Evolutionary conservation across 2,797 vertebrate species (phyloP).

Genomic region (Ptychobarbus kaznakovi): DNA sequence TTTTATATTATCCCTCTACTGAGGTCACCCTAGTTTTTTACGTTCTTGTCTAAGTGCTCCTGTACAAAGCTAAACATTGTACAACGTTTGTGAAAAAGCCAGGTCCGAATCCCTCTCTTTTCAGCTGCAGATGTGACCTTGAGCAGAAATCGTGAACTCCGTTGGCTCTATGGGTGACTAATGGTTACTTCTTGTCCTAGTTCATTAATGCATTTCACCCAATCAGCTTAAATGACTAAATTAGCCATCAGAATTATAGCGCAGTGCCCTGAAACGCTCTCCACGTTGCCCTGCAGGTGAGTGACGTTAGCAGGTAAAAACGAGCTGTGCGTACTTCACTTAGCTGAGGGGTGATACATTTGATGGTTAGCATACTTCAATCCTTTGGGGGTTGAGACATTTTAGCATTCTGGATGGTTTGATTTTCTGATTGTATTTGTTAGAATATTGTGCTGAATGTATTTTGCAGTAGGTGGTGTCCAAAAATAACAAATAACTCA

Average conservation of each 20-base stretch:
- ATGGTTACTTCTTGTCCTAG: constrained; percentile 25
- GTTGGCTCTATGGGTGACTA: constrained; percentile 30
- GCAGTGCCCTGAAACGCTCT: neutral
- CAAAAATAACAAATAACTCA: constrained; percentile 7
- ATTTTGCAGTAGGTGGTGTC: constrained; percentile 9
- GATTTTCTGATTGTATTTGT: neutral
- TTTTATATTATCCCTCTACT: constrained; percentile 3
- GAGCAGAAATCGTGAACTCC: constrained; percentile 10
- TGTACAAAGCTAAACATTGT: neutral
- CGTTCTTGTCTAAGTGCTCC: neutral
- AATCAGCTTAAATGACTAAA: constrained; percentile 37
- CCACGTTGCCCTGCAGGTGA: neutral
- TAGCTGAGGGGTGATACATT: constrained; percentile 1
- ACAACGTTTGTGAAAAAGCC: neutral
- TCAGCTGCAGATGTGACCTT: constrained; percentile 17
- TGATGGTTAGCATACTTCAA: neutral
- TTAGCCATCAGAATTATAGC: constrained; percentile 30
- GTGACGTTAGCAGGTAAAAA: constrained; percentile 1
- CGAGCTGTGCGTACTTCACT: neutral
- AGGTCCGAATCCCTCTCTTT: neutral
- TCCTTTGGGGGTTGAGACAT: neutral
- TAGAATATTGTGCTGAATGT: constrained; percentile 2
- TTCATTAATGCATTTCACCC: constrained; percentile 37
- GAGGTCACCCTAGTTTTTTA: neutral
- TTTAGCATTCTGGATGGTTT: neutral